phyloP scores from a whole-genome alignment of 1,140 invertebrate genomes.

The Brachionus calyciflorus region DNA sequence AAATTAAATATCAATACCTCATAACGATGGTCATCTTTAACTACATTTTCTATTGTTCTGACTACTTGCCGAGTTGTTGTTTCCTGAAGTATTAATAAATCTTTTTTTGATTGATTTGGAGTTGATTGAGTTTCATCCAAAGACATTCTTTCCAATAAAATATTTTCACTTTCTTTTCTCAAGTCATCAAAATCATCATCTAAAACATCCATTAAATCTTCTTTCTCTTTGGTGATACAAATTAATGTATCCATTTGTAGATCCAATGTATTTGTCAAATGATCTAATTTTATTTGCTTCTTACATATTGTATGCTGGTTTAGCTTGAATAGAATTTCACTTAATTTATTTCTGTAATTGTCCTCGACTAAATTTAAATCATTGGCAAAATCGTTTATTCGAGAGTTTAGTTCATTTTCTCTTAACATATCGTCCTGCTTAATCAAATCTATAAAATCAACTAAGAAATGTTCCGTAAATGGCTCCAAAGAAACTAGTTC shows the following conservation, averaged over 20 bases:
- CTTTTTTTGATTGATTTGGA: conserved; percentile 1
- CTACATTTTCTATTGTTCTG: not conserved
- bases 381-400: not conserved
- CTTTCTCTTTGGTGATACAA: not conserved
- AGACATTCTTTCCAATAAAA: conserved; percentile 16
- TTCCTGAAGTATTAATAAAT: not conserved
- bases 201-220: not conserved
- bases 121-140: conserved; percentile 33
- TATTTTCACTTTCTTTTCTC: conserved; percentile 27
- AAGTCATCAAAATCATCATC: conserved; percentile 17
- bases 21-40: conserved; percentile 4
- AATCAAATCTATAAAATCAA: not conserved
- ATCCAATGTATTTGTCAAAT: conserved; percentile 19
- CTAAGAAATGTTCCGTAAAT: not conserved
- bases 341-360: not conserved
- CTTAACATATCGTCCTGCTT: not conserved
- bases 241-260: conserved; percentile 16
- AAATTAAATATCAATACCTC: too few relatives aligned
- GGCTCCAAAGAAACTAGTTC: not conserved
- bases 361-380: conserved; percentile 7
- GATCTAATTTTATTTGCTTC: conserved; percentile 24
- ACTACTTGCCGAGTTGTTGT: not conserved
- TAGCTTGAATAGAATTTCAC: not conserved
- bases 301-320: not conserved
- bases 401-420: not conserved